Evolutionary conservation across 2,888 invertebrate genomes (phyloP), one percentile per base, ranked within the genome.

Genomic region (Muscina levida): DNA sequence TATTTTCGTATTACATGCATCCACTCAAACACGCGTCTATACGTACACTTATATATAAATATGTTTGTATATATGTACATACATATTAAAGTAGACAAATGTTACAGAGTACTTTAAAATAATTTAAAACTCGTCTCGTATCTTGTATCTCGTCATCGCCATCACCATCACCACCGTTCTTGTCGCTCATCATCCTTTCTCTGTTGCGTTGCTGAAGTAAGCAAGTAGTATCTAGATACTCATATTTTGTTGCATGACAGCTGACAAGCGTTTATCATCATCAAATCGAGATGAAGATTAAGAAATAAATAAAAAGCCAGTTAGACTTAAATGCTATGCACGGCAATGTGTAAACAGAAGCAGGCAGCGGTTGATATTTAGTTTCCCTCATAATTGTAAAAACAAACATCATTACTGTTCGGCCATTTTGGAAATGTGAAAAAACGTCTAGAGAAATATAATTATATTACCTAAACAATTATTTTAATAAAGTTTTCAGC

Each of bases 191-290:
- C 19, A 39, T 22, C 22, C 22, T 62, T 22, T 22, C 11, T 22
- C 19, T 24, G 5, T 62, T 15, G 22, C 19, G 59, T 39, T 59
- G 59, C 17, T 31, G 4, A 15, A 57, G 37, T n/a, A n/a, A n/a
- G n/a, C n/a, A n/a, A n/a, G n/a, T n/a, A n/a, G n/a, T 57, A 56
- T 51, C 37, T 57, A 37, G 53, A 53, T 53, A 42, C 62, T 22
- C 11, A 42, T 62, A 67, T 44, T 86, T 84, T 85, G 81, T 84
- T 81, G 84, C 82, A 82, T 85, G 87, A 85, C 88, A 88, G 89
- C 88, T 87, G 88, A 87, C 85, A 82, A 85, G 85, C 88, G 88
- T 88, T 87, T 86, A 84, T 88, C 88, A 88, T 88, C 86, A 87
- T 88, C 87, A 88, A 86, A 86, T 65, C 66, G 48, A 82, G 76